Base-by-base conservation (phyloP, 2,113 vertebrate species). In the Myodes glareolus region DNA sequence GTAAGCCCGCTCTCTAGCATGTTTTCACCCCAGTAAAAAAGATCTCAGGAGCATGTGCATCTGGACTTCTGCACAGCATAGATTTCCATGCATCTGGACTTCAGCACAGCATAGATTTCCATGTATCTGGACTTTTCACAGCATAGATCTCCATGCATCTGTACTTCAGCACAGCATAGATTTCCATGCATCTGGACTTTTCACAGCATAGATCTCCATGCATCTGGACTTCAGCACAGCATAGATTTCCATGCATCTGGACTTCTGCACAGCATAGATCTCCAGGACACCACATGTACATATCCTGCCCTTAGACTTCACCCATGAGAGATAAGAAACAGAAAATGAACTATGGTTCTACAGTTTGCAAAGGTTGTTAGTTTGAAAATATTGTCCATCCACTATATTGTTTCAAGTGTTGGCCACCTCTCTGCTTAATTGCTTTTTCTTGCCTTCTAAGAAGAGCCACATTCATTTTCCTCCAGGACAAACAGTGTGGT, bases 391-490 rank as follows among this genome's bases (percentile, higher is more conserved):
- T 3, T 55, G 55, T 70, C 63, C 2, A 42, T 70, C 68, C 3
- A 42, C 36, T 88, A 39, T 1, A 73, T 47, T 73, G 39, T 55
- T 63, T 63, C 10, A 94, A 76, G 33, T 82, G 47, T n/a, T 65
- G 92, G 92, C 77, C 47, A 81, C 61, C 76, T 89, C 14, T 63
- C 63, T 93, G 68, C 61, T 67, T 95, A 58, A 77, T 72, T 87
- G 82, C 91, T 61, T 58, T 89, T 77, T 89, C n/a, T 92, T 92
- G 91, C 29, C 72, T 90, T 84, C 11, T 75, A 88, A 89, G n/a
- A n/a, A 96, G 3, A 31, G 9, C n/a, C 36, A 82, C 21, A 31
- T 61, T 85, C 31, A 42, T 90, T 70, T 75, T 90, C 73, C 88
- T 77, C 10, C 77, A 42, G 36, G 9, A 55, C 45, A 86, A 86